A percentile compares a stretch with the other conserved stretches of the same genome.
Evolutionary conservation across 1,140 invertebrate species (phyloP).

Genomic region (Drosophila kohkoa): DNA sequence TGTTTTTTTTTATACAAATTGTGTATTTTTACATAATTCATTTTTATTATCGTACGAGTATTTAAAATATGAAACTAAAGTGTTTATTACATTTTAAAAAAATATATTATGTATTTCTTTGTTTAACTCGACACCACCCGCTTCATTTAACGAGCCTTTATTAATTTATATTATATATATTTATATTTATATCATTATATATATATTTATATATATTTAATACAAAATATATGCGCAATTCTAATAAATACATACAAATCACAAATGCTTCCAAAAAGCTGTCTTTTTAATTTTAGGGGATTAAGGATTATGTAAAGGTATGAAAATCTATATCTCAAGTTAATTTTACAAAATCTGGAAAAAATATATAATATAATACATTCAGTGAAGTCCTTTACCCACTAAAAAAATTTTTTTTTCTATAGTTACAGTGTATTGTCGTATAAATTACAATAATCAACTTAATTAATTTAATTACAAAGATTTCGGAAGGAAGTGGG

Average conservation of each 20-base stretch:
- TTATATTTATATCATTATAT: slow-evolving; percentile 52
- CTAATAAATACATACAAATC: slow-evolving; percentile 77
- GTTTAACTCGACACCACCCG: slow-evolving; percentile 60
- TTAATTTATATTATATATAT: slow-evolving; percentile 58
- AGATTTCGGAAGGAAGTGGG: too few relatives aligned
- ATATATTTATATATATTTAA: slow-evolving; percentile 59
- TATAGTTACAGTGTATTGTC: too few relatives aligned
- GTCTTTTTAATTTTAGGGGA: not conserved
- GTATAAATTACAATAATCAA: too few relatives aligned
- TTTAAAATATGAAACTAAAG: not conserved
- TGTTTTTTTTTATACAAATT: slow-evolving; percentile 60
- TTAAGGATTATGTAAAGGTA: too few relatives aligned
- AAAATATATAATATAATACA: too few relatives aligned
- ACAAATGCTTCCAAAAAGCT: slow-evolving; percentile 66
- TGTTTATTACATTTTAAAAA: slow-evolving; percentile 24
- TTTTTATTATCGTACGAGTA: slow-evolving; percentile 23
- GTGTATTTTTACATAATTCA: slow-evolving; percentile 54
- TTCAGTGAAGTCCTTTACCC: too few relatives aligned
- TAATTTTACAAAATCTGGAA: too few relatives aligned
- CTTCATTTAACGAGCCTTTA: slow-evolving; percentile 74
- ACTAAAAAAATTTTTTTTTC: too few relatives aligned
- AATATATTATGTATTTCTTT: slow-evolving; percentile 51
- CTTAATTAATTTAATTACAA: too few relatives aligned
- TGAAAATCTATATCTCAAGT: too few relatives aligned
- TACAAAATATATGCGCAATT: slow-evolving; percentile 75